Conservation (phyloP, 2,113 vertebrate species). For the Heliornis fulica region DNA sequence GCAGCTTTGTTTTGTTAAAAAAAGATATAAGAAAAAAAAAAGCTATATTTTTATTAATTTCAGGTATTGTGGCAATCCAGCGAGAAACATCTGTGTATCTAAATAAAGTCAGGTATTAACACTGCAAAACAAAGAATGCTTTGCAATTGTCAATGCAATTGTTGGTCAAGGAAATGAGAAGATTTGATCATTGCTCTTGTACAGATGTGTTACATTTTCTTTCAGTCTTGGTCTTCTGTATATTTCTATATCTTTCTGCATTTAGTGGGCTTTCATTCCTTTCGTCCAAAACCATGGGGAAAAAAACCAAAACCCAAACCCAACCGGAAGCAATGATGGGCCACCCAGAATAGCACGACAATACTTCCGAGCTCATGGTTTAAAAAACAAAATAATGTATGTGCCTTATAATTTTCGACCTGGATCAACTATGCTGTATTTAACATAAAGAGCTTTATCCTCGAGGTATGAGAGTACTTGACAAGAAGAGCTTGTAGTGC, state of each 20-base stretch:
- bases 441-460: slow-evolving; percentile 28
- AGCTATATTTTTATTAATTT: not conserved
- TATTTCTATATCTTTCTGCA: not conserved
- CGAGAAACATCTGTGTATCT: not conserved
- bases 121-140: not conserved
- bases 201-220: not conserved
- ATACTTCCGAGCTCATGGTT: not conserved
- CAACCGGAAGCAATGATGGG: not conserved
- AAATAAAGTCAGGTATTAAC: not conserved
- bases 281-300: not conserved
- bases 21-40: not conserved
- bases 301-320: not conserved
- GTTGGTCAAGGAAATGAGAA: not conserved
- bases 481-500: slow-evolving; percentile 2
- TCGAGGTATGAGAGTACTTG: slow-evolving; percentile 12
- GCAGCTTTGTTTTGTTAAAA: slow-evolving; percentile 28
- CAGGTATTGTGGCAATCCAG: not conserved
- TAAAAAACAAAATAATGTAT: not conserved
- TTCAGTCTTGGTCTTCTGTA: not conserved
- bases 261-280: not conserved
- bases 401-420: slow-evolving; percentile 65
- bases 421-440: slow-evolving; percentile 51
- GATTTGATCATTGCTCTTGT: not conserved
- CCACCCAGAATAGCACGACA: not conserved
- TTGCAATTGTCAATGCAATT: not conserved